phyloP scores from a whole-genome alignment of 2,888 invertebrate species.

The Cancer borealis region DNA sequence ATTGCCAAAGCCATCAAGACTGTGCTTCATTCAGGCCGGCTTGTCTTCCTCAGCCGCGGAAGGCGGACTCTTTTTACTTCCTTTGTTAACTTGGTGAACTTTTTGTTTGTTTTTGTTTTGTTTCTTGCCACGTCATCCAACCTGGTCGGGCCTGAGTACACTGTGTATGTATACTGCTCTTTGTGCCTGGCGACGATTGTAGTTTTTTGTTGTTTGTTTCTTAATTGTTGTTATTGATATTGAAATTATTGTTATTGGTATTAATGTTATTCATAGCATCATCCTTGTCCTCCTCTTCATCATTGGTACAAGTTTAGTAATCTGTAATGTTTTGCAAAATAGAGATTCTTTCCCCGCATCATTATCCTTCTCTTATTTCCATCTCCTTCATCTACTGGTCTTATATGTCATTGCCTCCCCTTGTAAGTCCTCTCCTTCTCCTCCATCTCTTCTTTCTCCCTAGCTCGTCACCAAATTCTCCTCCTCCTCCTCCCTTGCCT shows the following conservation, averaged over 20 bases:
- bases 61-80: background rate
- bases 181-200: background rate
- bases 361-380: background rate
- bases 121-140: background rate
- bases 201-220: background rate
- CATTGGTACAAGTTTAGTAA: background rate
- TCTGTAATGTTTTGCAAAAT: background rate
- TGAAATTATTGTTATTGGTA: background rate
- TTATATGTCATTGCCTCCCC: constrained; percentile 6
- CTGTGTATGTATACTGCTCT: background rate
- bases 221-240: background rate
- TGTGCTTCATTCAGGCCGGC: constrained; percentile 31
- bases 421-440: background rate
- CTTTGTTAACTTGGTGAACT: background rate
- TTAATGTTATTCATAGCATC: background rate
- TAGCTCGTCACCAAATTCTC: background rate
- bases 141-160: no score
- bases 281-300: background rate
- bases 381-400: background rate
- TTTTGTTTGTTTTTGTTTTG: background rate
- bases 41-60: constrained; percentile 49
- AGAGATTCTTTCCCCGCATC: background rate
- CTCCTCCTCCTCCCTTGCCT: background rate
- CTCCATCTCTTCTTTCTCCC: background rate
- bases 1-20: constrained; percentile 68